phyloP scores from a whole-genome alignment of 2,113 vertebrate genomes.

The Parus major region DNA sequence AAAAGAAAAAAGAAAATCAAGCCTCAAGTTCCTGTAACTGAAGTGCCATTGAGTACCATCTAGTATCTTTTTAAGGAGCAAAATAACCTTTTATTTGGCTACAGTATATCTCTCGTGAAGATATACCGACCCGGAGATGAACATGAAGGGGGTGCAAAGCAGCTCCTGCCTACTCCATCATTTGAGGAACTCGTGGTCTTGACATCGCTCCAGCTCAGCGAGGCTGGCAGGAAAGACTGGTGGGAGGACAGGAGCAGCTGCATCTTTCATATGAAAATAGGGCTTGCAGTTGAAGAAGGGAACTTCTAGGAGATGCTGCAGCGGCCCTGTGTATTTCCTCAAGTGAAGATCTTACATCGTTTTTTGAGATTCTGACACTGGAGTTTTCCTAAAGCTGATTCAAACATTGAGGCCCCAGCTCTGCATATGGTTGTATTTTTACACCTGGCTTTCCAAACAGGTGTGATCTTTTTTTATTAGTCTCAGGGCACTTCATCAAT shows the following conservation, averaged over 20 bases:
- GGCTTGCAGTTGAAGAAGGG: not conserved
- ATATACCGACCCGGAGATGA: not conserved
- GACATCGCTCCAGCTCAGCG: not conserved
- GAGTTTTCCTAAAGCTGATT: not conserved
- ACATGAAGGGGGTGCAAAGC: not conserved
- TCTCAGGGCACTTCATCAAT: slow-evolving; percentile 6
- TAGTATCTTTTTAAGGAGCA: not conserved
- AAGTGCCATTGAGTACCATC: not conserved
- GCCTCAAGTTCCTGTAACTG: not conserved
- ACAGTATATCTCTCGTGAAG: not conserved
- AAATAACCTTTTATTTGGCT: not conserved
- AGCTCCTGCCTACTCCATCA: not conserved
- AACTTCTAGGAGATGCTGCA: not conserved
- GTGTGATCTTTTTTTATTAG: not conserved
- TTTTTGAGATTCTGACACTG: not conserved
- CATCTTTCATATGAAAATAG: not conserved
- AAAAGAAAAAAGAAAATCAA: not conserved
- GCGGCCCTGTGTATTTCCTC: not conserved
- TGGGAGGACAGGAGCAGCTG: not conserved
- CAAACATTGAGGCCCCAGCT: not conserved
- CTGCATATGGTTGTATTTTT: not conserved
- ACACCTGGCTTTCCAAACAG: not conserved
- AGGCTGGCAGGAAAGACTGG: not conserved
- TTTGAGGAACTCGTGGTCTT: not conserved
- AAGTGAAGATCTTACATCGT: not conserved